Conservation (phyloP, 2,888 invertebrate genomes). For the Phaonia tiefii region DNA sequence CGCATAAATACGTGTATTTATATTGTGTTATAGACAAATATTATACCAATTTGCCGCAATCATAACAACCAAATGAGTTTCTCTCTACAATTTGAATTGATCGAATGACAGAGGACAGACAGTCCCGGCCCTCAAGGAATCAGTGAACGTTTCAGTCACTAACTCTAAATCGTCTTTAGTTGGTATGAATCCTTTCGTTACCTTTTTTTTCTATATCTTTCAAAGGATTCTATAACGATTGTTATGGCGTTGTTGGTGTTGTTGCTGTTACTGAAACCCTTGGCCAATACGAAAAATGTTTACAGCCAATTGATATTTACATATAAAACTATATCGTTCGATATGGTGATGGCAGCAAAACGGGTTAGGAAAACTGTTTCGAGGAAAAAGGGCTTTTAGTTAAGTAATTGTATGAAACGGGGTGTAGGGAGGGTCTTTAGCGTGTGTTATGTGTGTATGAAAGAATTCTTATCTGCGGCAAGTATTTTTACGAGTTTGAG, state of each 20-base stretch:
- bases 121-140: background rate
- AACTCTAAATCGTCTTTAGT: background rate
- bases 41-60: conserved; percentile 47
- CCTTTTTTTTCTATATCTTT: background rate
- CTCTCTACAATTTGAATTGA: conserved; percentile 32
- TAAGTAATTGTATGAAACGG: no score
- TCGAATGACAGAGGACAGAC: background rate
- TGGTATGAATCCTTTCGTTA: background rate
- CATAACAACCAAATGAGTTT: conserved; percentile 45
- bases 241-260: background rate
- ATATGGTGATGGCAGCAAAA: background rate
- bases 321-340: conserved; percentile 27
- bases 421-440: no score
- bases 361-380: background rate
- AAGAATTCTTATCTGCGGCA: conserved; percentile 20
- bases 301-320: conserved; percentile 42
- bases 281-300: conserved; percentile 27
- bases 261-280: background rate
- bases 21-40: background rate
- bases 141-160: background rate
- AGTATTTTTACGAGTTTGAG: conserved; percentile 36
- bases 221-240: background rate
- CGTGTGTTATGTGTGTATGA: background rate
- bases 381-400: no score
- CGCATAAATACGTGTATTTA: background rate